Base-by-base conservation (phyloP, 2,888 invertebrate species). In the Endotricha flammealis region DNA sequence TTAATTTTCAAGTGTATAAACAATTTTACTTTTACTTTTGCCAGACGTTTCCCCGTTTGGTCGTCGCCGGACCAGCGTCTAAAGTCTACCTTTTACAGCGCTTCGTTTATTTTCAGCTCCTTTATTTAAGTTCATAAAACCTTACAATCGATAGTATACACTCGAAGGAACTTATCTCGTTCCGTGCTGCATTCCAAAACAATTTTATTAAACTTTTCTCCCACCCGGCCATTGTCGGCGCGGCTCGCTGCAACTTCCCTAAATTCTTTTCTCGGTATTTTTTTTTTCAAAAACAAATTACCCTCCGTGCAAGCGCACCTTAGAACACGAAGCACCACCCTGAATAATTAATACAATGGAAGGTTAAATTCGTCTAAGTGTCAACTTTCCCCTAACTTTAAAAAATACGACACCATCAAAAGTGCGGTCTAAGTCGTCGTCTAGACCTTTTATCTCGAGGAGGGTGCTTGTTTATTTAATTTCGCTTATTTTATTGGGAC, bases 301-400 rank as follows among this genome's bases (percentile, higher is more conserved):
- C 73, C 75, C 79, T 71, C 75, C 59, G n/a, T 64, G 58, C 73
- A 63, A 71, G 66, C 79, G 69, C 80, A 83, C 83, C 83, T 85
- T 77, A 64, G 71, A 78, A 76, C 70, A 73, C 68, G 78, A 77
- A 74, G 75, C 76, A 66, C 66, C 79, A 66, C 76, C 76, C 74
- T 85, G 85, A 83, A 85, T 86, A 86, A 85, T 85, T 86, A 85
- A 86, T 83, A 83, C 82, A 82, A 85, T 82, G 77, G 78, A 72
- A 83, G 81, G 82, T 83, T 81, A 83, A 83, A 85, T 76, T 83
- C 78, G 71, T 79, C 79, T 61, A 75, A 83, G 83, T 83, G 83
- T 83, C 83, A 83, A 78, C 78, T 78, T 74, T 80, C 79, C 85
- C 83, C 80, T 63, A 76, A 81, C 74, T 80, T 82, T 75, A 70